Evolutionary conservation across 2,888 invertebrate genomes (phyloP), one percentile per base, ranked within the genome.

Genomic region (Ichneumon xanthorius): DNA sequence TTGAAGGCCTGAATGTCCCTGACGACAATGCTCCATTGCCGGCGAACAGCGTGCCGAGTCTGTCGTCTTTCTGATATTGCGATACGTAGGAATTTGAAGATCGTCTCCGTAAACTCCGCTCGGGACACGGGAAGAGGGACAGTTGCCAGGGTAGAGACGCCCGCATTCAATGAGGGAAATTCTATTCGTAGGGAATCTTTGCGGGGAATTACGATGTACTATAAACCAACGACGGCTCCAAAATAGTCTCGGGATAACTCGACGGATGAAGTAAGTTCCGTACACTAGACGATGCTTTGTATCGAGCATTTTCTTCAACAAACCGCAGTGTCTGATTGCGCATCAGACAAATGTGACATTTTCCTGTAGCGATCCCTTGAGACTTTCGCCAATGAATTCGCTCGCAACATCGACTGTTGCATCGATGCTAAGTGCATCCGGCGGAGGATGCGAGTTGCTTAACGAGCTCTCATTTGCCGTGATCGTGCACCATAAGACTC

Each of bases 391-490:
- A 75, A 85, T 70, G 71, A 81, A 82, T 73, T 78, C 75, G 75
- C 63, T 55, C n/a, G 63, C 63, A 79, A 68, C 77, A 80, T 75
- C 72, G 80, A 83, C 61, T 77, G 45, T 65, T 80, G 71, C 45
- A 75, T 63, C 63, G 50, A 67, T 22, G 68, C 37, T 9, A 70
- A 83, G 80, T 78, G 77, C 73, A 82, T 48, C 70, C 70, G 65
- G 70, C 76, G 67, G 80, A 82, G 84, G 79, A 83, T 80, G 83
- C 80, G 81, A 85, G 67, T 78, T 84, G 76, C 65, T 87, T 85
- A 89, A 89, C 88, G 88, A 91, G 90, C 82, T 89, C 85, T 89
- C 88, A 89, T 91, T 91, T 92, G 89, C 88, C 91, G 91, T 91
- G 91, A 90, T 90, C 91, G 87, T 89, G 86, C 87, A 87, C 89